Conservation (phyloP, 2,113 vertebrate genomes). For the Heptranchias perlo region DNA sequence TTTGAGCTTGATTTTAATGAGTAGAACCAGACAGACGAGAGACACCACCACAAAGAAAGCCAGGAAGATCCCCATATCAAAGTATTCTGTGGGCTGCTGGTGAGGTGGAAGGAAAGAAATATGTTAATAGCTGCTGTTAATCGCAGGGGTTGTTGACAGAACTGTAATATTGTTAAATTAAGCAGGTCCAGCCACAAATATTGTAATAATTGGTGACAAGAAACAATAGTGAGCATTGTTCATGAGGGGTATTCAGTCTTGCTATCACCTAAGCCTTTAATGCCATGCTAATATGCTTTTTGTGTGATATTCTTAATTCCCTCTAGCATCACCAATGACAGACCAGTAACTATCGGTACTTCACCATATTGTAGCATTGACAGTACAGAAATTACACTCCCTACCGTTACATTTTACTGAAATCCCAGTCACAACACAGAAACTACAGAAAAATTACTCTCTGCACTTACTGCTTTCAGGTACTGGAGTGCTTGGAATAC, state of each 20-base stretch:
- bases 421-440: not conserved
- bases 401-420: not conserved
- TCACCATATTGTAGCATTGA: no score
- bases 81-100: conserved; percentile 94
- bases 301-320: not conserved
- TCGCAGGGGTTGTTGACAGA: not conserved
- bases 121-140: not conserved
- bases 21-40: conserved; percentile 91
- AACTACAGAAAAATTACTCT: not conserved
- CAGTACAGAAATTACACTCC: not conserved
- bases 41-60: conserved; percentile 97
- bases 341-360: not conserved
- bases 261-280: not conserved
- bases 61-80: conserved; percentile 98
- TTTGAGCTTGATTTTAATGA: conserved; percentile 98
- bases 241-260: not conserved
- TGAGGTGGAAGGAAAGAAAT: conserved; percentile 44
- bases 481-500: not conserved
- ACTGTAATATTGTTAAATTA: not conserved
- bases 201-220: not conserved
- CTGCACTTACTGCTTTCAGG: not conserved
- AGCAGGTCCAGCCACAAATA: not conserved
- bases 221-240: not conserved
- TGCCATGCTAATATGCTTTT: not conserved
- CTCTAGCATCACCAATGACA: no score